phyloP scores from a whole-genome alignment of 2,888 invertebrate genomes.

The Rhamnusium bicolor region DNA sequence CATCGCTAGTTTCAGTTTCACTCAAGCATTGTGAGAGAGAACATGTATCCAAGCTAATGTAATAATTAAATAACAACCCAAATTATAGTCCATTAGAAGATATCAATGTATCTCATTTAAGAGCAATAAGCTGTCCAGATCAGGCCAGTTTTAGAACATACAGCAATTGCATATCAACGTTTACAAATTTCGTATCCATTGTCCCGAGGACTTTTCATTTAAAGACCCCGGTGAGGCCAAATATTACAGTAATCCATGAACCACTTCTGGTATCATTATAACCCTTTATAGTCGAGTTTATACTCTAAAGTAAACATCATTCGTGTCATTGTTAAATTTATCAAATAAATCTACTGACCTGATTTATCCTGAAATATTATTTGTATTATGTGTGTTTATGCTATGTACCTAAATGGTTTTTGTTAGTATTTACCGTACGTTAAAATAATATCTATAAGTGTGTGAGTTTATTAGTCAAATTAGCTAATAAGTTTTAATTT shows the following conservation, averaged over 20 bases:
- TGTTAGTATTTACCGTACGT: not conserved
- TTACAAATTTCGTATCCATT: not conserved
- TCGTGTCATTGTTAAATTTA: not conserved
- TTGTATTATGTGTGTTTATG: not conserved
- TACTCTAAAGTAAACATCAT: not conserved
- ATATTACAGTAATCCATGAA: not conserved
- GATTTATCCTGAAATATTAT: not conserved
- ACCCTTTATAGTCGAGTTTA: no score
- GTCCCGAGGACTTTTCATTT: not conserved
- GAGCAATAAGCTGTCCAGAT: no score
- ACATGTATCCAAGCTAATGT: no score
- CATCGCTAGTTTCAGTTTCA: no score
- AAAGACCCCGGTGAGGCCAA: not conserved
- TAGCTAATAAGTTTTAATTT: no score
- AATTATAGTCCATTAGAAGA: no score
- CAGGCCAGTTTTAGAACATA: no score
- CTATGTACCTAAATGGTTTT: not conserved
- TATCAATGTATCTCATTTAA: no score
- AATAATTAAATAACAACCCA: no score
- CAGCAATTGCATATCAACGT: not conserved
- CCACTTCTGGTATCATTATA: not conserved
- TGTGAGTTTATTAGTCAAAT: no score
- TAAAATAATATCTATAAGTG: no score
- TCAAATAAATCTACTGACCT: not conserved
- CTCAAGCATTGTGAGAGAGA: no score